These are phyloP conservation scores for Sprattus sprattus DNA, from an alignment of 2,113 vertebrate species.

Conservation along the genomic window DNA sequence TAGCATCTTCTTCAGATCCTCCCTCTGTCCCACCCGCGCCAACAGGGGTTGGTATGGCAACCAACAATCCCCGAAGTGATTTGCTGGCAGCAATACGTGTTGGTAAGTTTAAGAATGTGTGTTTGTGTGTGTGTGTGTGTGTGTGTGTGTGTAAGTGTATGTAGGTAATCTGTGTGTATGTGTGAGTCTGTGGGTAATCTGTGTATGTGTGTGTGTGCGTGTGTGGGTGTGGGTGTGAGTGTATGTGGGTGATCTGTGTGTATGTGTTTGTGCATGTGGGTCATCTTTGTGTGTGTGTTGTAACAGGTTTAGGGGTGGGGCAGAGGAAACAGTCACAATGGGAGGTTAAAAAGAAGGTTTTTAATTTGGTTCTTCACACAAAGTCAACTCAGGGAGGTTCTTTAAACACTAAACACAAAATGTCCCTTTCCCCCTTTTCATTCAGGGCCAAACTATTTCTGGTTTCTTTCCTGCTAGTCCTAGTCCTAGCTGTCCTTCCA, in stretches of 20 bases:
- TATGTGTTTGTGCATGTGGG: not conserved
- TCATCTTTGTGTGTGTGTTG: conserved; percentile 48
- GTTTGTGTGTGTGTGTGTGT: not conserved
- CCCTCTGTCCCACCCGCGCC: conserved; percentile 64
- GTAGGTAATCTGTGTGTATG: conserved; percentile 22
- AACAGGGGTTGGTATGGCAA: conserved; percentile 50
- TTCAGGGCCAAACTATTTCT: no score
- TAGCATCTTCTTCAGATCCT: conserved; percentile 71
- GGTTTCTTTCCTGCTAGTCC: no score
- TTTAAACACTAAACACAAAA: no score
- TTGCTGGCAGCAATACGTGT: conserved; percentile 83
- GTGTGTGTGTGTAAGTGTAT: conserved; percentile 15
- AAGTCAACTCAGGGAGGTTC: no score
- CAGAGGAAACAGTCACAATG: conserved; percentile 33
- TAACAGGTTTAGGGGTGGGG: conserved; percentile 73
- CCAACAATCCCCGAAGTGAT: conserved; percentile 72
- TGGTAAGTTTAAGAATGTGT: conserved; percentile 26
- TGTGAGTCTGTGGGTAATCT: not conserved
- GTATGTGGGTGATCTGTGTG: not conserved
- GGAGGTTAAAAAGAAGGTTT: no score
- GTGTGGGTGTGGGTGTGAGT: no score
- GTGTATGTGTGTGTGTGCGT: not conserved
- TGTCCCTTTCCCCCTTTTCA: no score
- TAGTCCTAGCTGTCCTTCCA: no score
- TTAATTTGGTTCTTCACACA: no score